Evolutionary conservation across 2,797 vertebrate species (phyloP).

Genomic region (Enteromius argenteus): DNA sequence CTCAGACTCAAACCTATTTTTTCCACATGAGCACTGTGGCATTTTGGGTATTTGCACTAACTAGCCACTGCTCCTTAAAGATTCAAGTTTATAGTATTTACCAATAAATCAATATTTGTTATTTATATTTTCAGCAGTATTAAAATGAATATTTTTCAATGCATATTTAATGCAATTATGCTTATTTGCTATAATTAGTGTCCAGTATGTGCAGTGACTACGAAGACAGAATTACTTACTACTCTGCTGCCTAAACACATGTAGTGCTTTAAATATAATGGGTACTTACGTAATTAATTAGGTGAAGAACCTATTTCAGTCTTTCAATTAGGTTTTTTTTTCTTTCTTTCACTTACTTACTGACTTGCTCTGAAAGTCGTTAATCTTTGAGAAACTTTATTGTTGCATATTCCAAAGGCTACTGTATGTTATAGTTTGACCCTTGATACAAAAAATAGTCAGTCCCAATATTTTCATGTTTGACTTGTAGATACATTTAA

Average conservation of each 20-base stretch:
- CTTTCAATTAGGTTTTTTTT: constrained; percentile 6
- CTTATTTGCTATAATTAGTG: not conserved
- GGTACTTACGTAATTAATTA: constrained; percentile 4
- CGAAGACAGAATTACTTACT: constrained; percentile 7
- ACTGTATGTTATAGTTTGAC: not conserved
- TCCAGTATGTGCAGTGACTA: not conserved
- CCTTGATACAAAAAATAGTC: constrained; percentile 1
- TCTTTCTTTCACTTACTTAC: not conserved
- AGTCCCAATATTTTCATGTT: not conserved
- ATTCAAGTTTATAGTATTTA: not conserved
- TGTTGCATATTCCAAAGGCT: constrained; percentile 5
- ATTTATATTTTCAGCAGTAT: not conserved
- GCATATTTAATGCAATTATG: not conserved
- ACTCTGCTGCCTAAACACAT: constrained; percentile 14
- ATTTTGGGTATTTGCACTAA: not conserved
- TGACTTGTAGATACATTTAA: constrained; percentile 12
- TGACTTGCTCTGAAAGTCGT: not conserved
- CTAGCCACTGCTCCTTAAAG: not conserved
- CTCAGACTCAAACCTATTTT: not conserved
- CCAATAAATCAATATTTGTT: not conserved
- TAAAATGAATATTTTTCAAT: not conserved
- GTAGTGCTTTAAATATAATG: constrained; percentile 26
- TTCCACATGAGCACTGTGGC: not conserved
- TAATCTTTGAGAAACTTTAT: constrained; percentile 4
- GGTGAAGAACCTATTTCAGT: constrained; percentile 27